These are phyloP conservation scores for Plecotus auritus DNA, from an alignment of 2,113 vertebrate species.

Conservation along the genomic window DNA sequence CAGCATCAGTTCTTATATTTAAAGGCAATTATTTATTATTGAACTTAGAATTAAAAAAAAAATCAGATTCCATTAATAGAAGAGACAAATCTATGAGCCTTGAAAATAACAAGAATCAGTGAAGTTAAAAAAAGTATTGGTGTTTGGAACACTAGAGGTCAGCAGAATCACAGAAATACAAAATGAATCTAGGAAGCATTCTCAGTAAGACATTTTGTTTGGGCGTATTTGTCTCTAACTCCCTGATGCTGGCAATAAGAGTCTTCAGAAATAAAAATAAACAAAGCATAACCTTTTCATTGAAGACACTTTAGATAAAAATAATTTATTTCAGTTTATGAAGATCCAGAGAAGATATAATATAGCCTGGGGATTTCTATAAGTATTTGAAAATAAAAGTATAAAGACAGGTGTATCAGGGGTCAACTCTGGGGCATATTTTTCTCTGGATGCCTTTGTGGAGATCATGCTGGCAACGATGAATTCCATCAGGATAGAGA, in stretches of 20 bases:
- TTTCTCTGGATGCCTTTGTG: conserved; percentile 12
- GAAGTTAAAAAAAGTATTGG: not conserved
- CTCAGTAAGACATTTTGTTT: not conserved
- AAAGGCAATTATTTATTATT: not conserved
- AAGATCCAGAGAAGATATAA: conserved; percentile 37
- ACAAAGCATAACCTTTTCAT: conserved; percentile 51
- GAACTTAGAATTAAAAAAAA: not conserved
- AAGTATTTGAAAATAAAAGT: conserved; percentile 51
- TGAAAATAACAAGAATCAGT: not conserved
- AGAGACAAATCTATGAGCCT: not conserved
- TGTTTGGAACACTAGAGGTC: conserved; percentile 69
- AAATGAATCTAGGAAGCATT: not conserved
- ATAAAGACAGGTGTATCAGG: not conserved
- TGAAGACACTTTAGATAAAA: not conserved
- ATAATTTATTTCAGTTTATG: conserved; percentile 36
- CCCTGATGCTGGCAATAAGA: not conserved
- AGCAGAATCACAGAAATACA: conserved; percentile 49
- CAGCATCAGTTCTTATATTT: not conserved
- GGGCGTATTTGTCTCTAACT: conserved; percentile 35
- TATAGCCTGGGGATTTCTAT: not conserved
- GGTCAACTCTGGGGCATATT: not conserved
- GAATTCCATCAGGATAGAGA: not conserved
- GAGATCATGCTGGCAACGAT: conserved; percentile 1
- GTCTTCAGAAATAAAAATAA: conserved; percentile 51
- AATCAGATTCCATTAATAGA: not conserved